Evolutionary conservation across 2,797 vertebrate genomes (phyloP), one percentile per base, ranked within the genome.

Genomic region (Poliocrania exsul): DNA sequence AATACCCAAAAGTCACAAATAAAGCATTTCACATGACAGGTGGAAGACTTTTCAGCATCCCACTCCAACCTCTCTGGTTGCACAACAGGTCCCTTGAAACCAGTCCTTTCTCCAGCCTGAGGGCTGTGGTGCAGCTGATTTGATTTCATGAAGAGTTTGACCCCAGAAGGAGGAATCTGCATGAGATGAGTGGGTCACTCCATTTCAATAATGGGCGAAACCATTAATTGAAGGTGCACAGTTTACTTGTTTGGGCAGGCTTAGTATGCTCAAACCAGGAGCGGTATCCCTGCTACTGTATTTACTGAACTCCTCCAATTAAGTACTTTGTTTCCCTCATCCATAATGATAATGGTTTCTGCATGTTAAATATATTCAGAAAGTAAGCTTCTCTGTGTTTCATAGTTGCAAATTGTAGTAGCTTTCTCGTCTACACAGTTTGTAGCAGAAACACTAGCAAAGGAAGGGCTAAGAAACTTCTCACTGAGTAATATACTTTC

Each of bases 231-330:
- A 86, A 91, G 50, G 44, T 14, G 18, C 78, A 78, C 19, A 23
- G 50, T 77, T 84, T 71, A 69, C 90, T 73, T 95, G 92, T 80
- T 94, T 61, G 91, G 90, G 87, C 93, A 96, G 79, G 96, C 88
- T 89, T 82, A 2, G 0, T 86, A 42, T 4, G 11, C 73, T 74
- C 35, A 60, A 89, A 82, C n/a, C 91, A 93, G 64, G 77, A 93
- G 44, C 47, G 64, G 75, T 90, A 83, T 92, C 70, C 29, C 80
- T 88, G 86, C 89, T 92, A 78, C 73, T 95, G 75, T 90, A 93
- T 95, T 94, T 86, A 86, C 77, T 66, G 64, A 93, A 77, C 42
- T 92, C 81, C 57, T 75, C 37, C 79, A 91, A 75, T 94, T 85
- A 95, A 89, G 54, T 66, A 83, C 62, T 95, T 91, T 90, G 67